These are phyloP conservation scores for Scomberomorus guttatus DNA, from an alignment of 2,797 vertebrate genomes.

Conservation along the genomic window DNA sequence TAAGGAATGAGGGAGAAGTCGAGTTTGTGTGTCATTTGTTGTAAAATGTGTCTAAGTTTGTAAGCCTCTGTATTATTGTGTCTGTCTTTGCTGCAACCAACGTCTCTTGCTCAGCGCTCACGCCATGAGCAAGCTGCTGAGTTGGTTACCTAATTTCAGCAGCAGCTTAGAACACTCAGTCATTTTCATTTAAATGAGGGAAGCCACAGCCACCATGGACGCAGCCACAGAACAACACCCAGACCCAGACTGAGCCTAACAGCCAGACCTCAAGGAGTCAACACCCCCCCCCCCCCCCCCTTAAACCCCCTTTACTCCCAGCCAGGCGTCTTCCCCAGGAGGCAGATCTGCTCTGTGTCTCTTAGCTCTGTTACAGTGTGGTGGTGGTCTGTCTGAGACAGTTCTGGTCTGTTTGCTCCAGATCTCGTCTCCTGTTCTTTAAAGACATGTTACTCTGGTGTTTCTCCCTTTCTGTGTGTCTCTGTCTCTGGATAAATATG, in stretches of 20 bases:
- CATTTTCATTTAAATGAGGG: slow-evolving; percentile 44
- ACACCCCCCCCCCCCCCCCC: background rate
- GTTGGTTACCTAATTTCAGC: slow-evolving; percentile 46
- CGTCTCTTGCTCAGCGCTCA: slow-evolving; percentile 6
- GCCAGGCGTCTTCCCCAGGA: slow-evolving; percentile 37
- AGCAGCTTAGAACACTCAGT: slow-evolving; percentile 41
- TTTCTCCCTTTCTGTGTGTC: background rate
- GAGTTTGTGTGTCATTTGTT: slow-evolving; percentile 58
- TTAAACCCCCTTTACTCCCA: slow-evolving; percentile 18
- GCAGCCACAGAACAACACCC: slow-evolving; percentile 62
- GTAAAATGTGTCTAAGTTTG: slow-evolving; percentile 44
- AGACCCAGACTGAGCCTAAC: slow-evolving; percentile 46
- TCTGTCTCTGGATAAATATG: background rate
- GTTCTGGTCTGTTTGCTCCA: slow-evolving; percentile 4
- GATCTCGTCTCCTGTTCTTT: background rate
- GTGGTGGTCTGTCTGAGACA: slow-evolving; percentile 15
- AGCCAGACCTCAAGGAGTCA: slow-evolving; percentile 66
- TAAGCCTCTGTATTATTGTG: slow-evolving; percentile 23
- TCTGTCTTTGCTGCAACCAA: slow-evolving; percentile 26
- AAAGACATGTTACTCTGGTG: background rate
- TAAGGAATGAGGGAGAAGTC: slow-evolving; percentile 35
- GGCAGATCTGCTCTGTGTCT: slow-evolving; percentile 39
- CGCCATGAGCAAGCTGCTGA: background rate
- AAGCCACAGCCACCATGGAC: slow-evolving; percentile 59
- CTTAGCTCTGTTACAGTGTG: slow-evolving; percentile 1